Percentiles rank a stretch among this genome's conserved stretches.
These are phyloP conservation scores for Montifringilla adamsi DNA, from an alignment of 2,113 vertebrate genomes.

Conservation along the genomic window DNA sequence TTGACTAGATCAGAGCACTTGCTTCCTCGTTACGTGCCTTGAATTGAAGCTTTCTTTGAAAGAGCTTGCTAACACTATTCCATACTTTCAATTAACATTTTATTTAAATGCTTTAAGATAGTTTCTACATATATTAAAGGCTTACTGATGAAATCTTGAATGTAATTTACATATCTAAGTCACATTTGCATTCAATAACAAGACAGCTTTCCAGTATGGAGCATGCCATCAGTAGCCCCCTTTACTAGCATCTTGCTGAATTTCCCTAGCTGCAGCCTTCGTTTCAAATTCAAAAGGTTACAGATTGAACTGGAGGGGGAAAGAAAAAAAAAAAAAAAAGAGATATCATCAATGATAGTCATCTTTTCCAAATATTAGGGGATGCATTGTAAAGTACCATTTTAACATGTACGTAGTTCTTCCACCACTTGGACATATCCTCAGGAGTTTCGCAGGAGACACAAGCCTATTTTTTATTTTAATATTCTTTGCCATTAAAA, in stretches of 20 bases:
- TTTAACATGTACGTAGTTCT: neutral
- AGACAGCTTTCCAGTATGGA: conserved; percentile 17
- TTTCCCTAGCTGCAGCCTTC: neutral
- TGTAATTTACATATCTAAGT: conserved; percentile 51
- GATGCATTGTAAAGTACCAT: neutral
- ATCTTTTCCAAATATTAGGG: neutral
- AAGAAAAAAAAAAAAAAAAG: neutral
- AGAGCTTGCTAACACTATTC: conserved; percentile 37
- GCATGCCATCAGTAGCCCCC: neutral
- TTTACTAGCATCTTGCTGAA: neutral
- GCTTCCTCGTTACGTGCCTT: conserved; percentile 50
- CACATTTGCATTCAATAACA: conserved; percentile 54
- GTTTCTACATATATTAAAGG: conserved; percentile 50
- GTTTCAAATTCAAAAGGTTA: neutral
- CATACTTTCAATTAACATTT: conserved; percentile 62
- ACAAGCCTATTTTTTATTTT: neutral
- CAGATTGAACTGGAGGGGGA: neutral
- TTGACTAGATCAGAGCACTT: conserved; percentile 53
- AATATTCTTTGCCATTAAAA: neutral
- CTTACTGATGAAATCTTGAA: conserved; percentile 44
- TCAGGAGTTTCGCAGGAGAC: neutral
- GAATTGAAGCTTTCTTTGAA: conserved; percentile 50
- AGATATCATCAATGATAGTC: neutral
- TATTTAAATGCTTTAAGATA: conserved; percentile 53
- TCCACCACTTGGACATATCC: neutral